Evolutionary conservation across 2,797 vertebrate genomes (phyloP).

Genomic region (Tenualosa thibaudeaui): DNA sequence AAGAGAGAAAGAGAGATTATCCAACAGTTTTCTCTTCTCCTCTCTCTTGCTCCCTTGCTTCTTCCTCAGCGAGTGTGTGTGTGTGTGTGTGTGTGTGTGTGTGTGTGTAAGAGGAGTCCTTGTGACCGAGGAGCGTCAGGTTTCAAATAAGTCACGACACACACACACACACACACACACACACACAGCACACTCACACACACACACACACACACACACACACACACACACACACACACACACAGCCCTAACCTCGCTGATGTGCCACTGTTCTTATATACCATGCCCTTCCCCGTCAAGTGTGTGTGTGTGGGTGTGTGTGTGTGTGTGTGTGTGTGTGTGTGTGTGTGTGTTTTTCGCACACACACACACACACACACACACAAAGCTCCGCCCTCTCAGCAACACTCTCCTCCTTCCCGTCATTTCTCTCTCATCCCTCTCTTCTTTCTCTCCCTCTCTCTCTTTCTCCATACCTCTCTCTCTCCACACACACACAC

Average conservation of each 20-base stretch:
- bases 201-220: neutral
- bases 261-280: neutral
- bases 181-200: too few relatives aligned
- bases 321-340: conserved; percentile 30
- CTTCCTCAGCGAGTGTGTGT: neutral
- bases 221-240: conserved; percentile 14
- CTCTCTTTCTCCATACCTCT: conserved; percentile 10
- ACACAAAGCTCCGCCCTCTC: conserved; percentile 1
- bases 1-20: neutral
- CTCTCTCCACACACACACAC: conserved; percentile 5
- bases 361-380: conserved; percentile 30
- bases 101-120: neutral
- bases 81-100: conserved; percentile 4
- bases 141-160: conserved; percentile 21
- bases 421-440: conserved; percentile 23
- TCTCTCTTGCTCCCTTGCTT: neutral
- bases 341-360: conserved; percentile 3
- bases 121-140: neutral
- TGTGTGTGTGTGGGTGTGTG: neutral
- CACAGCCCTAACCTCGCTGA: neutral
- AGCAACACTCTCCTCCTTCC: neutral
- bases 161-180: neutral
- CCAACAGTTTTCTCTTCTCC: neutral
- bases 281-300: neutral
- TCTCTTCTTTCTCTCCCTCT: neutral